Percentiles rank a stretch among this genome's conserved stretches.
Conservation (phyloP, 2,888 invertebrate genomes). For the Oscheius sp. region DNA sequence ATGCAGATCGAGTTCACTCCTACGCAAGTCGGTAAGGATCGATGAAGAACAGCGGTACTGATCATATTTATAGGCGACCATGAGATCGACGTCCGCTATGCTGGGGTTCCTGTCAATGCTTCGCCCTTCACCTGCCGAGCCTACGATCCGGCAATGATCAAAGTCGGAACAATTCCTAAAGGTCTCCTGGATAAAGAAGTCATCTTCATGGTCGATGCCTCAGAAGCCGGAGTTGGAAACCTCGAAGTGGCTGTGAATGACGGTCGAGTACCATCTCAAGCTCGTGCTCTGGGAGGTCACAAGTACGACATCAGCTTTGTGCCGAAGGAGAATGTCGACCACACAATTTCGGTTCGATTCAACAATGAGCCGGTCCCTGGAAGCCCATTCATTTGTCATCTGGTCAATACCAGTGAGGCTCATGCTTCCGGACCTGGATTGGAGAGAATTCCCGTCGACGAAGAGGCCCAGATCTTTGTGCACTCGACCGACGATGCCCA, state of each 20-base stretch:
- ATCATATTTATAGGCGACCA: conserved; percentile 80
- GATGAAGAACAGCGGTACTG: too few relatives aligned
- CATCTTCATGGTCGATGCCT: conserved; percentile 90
- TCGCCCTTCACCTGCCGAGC: conserved; percentile 90
- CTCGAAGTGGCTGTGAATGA: conserved; percentile 98
- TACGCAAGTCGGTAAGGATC: conserved; percentile 80
- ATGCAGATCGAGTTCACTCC: conserved; percentile 86
- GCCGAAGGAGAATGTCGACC: conserved; percentile 69
- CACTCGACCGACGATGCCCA: conserved; percentile 7
- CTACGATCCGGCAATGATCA: conserved; percentile 86
- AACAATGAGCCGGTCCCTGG: conserved; percentile 80
- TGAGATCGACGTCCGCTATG: conserved; percentile 74
- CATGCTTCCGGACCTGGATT: conserved; percentile 81
- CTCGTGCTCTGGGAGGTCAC: conserved; percentile 90
- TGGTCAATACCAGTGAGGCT: conserved; percentile 81
- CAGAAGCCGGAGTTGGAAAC: conserved; percentile 97
- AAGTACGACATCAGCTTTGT: conserved; percentile 74
- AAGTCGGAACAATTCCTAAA: conserved; percentile 84
- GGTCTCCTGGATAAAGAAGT: conserved; percentile 89
- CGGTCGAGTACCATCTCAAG: conserved; percentile 93
- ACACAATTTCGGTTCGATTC: conserved; percentile 72
- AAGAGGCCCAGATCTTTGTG: conserved; percentile 77
- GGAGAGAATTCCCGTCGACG: conserved; percentile 81
- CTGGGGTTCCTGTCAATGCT: conserved; percentile 81
- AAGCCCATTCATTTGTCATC: conserved; percentile 92